Conservation (phyloP, 2,113 vertebrate species). For the Zootoca vivipara region DNA sequence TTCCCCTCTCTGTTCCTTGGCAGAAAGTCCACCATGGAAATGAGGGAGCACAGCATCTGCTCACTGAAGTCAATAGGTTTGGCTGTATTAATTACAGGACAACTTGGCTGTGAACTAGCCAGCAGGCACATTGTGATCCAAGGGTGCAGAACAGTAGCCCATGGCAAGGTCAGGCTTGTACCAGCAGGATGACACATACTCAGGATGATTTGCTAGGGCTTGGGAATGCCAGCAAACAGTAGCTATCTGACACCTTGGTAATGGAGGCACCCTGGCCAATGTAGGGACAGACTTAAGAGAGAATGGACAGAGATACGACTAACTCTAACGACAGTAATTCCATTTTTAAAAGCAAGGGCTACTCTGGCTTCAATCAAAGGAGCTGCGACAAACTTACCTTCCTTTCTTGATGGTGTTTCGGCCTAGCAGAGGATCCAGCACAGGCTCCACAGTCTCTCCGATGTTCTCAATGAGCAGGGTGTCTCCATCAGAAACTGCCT, state of each 20-base stretch:
- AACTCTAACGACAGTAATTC: too few relatives aligned
- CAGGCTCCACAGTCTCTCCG: slow-evolving; percentile 70
- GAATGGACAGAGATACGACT: too few relatives aligned
- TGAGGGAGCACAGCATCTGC: background rate
- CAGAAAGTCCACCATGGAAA: background rate
- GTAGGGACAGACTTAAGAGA: background rate
- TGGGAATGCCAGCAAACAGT: background rate
- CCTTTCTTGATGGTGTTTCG: slow-evolving; percentile 79
- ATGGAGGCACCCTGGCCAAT: background rate
- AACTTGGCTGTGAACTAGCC: background rate
- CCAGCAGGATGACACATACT: background rate
- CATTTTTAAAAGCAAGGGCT: background rate
- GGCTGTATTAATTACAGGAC: background rate
- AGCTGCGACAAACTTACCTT: slow-evolving; percentile 56
- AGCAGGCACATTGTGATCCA: background rate
- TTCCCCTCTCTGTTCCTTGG: background rate
- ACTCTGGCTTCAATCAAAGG: too few relatives aligned
- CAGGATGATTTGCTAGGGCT: background rate
- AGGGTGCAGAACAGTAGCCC: background rate
- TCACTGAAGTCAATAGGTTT: too few relatives aligned
- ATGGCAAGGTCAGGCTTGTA: background rate
- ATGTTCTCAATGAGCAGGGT: slow-evolving; percentile 76
- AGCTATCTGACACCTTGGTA: background rate
- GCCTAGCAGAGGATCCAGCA: slow-evolving; percentile 77
- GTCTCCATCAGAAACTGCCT: slow-evolving; percentile 71